A percentile compares a stretch with the other conserved stretches of the same genome.
Evolutionary conservation across 2,797 vertebrate species (phyloP).

Genomic region (Bradypodion pumilum): DNA sequence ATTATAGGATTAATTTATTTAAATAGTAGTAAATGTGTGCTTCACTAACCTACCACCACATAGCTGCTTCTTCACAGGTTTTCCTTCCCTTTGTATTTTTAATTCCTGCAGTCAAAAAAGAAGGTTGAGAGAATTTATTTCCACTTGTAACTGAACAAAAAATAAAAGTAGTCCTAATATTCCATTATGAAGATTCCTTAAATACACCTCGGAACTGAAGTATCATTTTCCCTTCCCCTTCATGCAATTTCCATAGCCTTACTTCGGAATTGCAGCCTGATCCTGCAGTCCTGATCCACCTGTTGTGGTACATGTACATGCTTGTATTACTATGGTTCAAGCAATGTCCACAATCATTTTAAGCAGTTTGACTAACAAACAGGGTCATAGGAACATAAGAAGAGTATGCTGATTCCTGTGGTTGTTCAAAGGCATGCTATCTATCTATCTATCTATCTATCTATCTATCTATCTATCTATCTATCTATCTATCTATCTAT

Average conservation of each 20-base stretch:
- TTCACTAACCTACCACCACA: slow-evolving; percentile 46
- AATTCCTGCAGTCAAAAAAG: slow-evolving; percentile 21
- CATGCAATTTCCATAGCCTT: not conserved
- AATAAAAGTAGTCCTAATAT: not conserved
- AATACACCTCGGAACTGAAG: not conserved
- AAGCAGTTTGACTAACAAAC: not conserved
- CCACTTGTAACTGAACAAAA: not conserved
- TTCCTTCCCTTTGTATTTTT: slow-evolving; percentile 22
- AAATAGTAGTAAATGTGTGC: slow-evolving; percentile 3
- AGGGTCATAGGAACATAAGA: not conserved
- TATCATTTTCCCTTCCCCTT: not conserved
- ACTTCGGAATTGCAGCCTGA: not conserved
- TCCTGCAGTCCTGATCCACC: not conserved
- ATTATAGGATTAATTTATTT: not conserved
- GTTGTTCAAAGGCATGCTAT: not conserved
- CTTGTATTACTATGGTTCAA: not conserved
- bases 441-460: too few relatives aligned
- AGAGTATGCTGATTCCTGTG: not conserved
- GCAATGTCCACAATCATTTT: not conserved
- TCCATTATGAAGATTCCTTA: not conserved
- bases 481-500: too few relatives aligned
- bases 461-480: too few relatives aligned
- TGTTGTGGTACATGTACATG: not conserved
- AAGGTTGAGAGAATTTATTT: not conserved
- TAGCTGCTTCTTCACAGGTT: slow-evolving; percentile 9